Evolutionary conservation across 1,140 invertebrate genomes (phyloP), one percentile per base, ranked within the genome.

Genomic region (Tetranychus urticae): DNA sequence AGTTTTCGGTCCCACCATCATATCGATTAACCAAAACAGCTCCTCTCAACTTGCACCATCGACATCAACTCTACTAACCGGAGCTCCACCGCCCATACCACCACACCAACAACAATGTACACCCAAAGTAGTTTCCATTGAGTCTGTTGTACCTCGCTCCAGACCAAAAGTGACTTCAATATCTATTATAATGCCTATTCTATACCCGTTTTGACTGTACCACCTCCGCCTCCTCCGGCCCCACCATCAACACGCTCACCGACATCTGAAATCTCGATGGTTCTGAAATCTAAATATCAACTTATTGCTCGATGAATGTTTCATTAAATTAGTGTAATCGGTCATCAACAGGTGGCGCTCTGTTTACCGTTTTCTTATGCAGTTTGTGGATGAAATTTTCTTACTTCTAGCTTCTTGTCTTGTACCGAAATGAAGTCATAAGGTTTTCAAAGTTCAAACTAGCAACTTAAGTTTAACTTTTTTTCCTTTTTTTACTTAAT

Each of bases 131-230:
- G 37, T 12, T 8, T 45, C 36, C 2, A 59, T 6, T 42, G 57
- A 59, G 14, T 45, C 57, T 12, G 86, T 90, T 5, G 84, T 83
- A 13, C 86, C 87, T 5, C 74, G 86, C 52, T 85, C 88, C 68
- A 75, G 87, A 64, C 87, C 86, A 13, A 88, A 89, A 68, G 73
- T 60, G 45, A 63, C 62, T 60, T 52, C 36, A 37, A 60, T 37
- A 23, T 12, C 48, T 5, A 54, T 33, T 13, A 60, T 3, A 54
- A 60, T 52, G 59, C 60, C 35, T 58, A 61, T 36, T 58, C 58
- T 56, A 59, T 47, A 13, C 64, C 67, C 52, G 54, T 65, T 48
- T 58, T 68, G 12, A 50, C 59, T 48, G 54, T 63, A 54, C 50
- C 50, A 31, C 50, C 50, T n/a, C 57, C 57, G 34, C 36, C 36